Conservation (phyloP, 2,113 vertebrate species). For the Alectura lathami region DNA sequence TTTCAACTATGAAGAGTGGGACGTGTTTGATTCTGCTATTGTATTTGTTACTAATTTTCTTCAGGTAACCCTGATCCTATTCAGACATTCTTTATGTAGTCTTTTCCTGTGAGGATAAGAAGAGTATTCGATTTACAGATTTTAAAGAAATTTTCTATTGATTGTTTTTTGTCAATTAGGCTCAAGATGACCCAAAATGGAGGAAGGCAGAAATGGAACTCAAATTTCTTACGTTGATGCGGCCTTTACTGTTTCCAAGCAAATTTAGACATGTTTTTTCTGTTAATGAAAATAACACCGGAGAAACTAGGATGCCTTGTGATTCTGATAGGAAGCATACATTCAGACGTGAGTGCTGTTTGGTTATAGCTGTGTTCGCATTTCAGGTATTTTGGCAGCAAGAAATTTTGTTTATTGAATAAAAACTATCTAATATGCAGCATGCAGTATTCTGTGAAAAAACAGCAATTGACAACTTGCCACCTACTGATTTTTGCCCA, state of each 20-base stretch:
- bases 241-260: constrained; percentile 75
- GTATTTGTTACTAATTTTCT: constrained; percentile 77
- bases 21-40: constrained; percentile 78
- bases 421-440: not conserved
- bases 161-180: constrained; percentile 66
- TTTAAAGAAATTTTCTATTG: not conserved
- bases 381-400: not conserved
- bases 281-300: not conserved
- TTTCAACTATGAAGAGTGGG: constrained; percentile 87
- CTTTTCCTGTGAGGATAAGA: not conserved
- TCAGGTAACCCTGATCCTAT: constrained; percentile 76
- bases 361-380: not conserved
- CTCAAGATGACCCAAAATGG: constrained; percentile 71
- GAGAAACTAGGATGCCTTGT: not conserved
- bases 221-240: constrained; percentile 79
- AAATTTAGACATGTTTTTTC: constrained; percentile 32
- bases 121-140: not conserved
- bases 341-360: constrained; percentile 53
- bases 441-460: not conserved
- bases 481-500: not conserved
- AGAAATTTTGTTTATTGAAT: not conserved
- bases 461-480: not conserved
- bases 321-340: constrained; percentile 16
- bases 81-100: not conserved
- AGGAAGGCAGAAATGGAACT: constrained; percentile 85